Percentiles rank a stretch among this genome's conserved stretches.
These are phyloP conservation scores for Uropetala carovei DNA, from an alignment of 2,888 invertebrate genomes.

Conservation along the genomic window DNA sequence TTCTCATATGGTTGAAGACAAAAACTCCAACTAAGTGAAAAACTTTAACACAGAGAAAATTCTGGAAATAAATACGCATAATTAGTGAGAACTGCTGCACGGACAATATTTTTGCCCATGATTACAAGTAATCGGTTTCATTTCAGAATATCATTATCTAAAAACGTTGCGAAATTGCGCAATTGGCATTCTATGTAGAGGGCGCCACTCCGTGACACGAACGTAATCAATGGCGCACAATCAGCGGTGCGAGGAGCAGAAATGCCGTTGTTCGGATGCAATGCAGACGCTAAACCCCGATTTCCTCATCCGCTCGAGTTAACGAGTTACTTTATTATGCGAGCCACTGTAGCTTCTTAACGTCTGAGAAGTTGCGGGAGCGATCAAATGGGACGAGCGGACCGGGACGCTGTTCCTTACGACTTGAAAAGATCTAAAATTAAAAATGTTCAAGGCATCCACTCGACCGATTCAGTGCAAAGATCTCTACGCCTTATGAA, in stretches of 20 bases:
- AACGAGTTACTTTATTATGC: neutral
- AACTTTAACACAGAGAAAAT: too few relatives aligned
- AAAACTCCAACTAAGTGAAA: too few relatives aligned
- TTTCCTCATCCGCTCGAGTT: neutral
- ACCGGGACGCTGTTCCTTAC: neutral
- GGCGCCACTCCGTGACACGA: neutral
- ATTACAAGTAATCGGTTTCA: too few relatives aligned
- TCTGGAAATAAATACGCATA: too few relatives aligned
- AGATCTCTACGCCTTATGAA: neutral
- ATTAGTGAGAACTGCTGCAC: too few relatives aligned
- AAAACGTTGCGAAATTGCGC: too few relatives aligned
- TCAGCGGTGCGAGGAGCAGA: neutral
- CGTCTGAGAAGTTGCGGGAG: neutral
- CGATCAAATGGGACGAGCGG: neutral
- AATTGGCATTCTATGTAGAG: too few relatives aligned
- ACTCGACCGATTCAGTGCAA: neutral
- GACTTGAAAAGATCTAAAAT: too few relatives aligned
- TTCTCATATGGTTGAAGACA: too few relatives aligned
- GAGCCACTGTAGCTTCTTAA: neutral
- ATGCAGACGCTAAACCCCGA: neutral
- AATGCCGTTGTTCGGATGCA: neutral
- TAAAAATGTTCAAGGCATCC: neutral
- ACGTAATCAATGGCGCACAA: neutral
- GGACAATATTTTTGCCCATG: too few relatives aligned
- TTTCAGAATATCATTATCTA: too few relatives aligned